phyloP scores from a whole-genome alignment of 2,888 invertebrate genomes.

The Lasioglossum morio region DNA sequence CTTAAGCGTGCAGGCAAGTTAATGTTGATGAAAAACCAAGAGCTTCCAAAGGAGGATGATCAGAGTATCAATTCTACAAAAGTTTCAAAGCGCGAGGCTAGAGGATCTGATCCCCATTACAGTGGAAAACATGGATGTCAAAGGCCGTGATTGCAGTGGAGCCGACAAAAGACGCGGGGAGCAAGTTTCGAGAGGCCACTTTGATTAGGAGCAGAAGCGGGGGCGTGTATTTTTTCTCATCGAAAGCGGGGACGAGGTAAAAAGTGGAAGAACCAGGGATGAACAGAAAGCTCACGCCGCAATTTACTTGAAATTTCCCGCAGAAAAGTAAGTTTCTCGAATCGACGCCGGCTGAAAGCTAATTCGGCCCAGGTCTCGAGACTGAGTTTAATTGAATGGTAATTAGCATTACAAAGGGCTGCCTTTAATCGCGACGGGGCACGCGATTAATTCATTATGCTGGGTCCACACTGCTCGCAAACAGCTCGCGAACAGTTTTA shows the following conservation, averaged over 20 bases:
- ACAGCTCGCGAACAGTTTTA: no score
- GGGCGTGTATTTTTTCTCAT: neutral
- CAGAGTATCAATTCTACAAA: neutral
- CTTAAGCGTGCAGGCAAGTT: neutral
- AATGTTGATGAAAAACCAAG: neutral
- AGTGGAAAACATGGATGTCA: neutral
- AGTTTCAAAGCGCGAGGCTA: neutral
- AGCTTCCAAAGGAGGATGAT: neutral
- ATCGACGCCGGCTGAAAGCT: slow-evolving; percentile 52
- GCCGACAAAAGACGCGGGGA: neutral
- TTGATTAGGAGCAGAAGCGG: neutral
- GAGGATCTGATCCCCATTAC: neutral
- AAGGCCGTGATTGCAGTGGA: neutral
- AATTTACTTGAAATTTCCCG: slow-evolving; percentile 48
- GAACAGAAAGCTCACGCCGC: neutral
- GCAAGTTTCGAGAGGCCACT: slow-evolving; percentile 7
- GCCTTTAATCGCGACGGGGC: slow-evolving; percentile 46
- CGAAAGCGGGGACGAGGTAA: neutral
- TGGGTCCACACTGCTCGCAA: no score
- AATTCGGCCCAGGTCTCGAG: slow-evolving; percentile 66
- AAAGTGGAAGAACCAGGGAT: neutral
- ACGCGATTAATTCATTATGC: slow-evolving; percentile 68
- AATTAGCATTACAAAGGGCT: slow-evolving; percentile 81
- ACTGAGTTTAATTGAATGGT: slow-evolving; percentile 78
- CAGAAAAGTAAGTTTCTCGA: slow-evolving; percentile 46